Evolutionary conservation across 2,888 invertebrate genomes (phyloP).

Genomic region (Lasioglossum oenotherae): DNA sequence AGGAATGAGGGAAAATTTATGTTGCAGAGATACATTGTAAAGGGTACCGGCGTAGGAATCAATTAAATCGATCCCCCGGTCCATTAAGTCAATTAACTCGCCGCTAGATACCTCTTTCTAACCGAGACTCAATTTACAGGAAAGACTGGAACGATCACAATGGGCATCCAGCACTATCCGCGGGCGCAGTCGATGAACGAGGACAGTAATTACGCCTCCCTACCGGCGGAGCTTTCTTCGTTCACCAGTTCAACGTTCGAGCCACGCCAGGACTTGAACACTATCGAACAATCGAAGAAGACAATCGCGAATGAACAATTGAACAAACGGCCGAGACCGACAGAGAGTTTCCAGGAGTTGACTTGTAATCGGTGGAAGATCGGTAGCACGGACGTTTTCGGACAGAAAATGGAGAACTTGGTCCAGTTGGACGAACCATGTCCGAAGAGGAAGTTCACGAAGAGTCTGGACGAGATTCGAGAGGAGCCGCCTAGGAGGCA

Average conservation of each 20-base stretch:
- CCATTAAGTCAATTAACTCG: not conserved
- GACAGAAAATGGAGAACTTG: constrained; percentile 81
- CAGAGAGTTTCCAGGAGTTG: constrained; percentile 79
- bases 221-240: constrained; percentile 78
- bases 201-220: constrained; percentile 77
- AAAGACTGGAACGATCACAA: constrained; percentile 78
- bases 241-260: constrained; percentile 80
- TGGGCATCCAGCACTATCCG: constrained; percentile 79
- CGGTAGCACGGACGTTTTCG: constrained; percentile 82
- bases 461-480: constrained; percentile 79
- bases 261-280: constrained; percentile 63
- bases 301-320: constrained; percentile 58
- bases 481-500: constrained; percentile 76
- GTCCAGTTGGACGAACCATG: constrained; percentile 81
- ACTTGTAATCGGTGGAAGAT: constrained; percentile 73
- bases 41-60: not conserved
- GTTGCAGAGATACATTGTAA: not conserved
- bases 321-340: constrained; percentile 44
- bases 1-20: not conserved
- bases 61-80: constrained; percentile 2
- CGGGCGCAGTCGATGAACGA: constrained; percentile 76
- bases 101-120: not conserved
- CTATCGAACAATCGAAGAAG: constrained; percentile 56
- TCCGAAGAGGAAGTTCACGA: constrained; percentile 75
- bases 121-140: constrained; percentile 60